A percentile compares a stretch with the other conserved stretches of the same genome.
phyloP scores from a whole-genome alignment of 1,140 invertebrate genomes.

The Antheraea pernyi region DNA sequence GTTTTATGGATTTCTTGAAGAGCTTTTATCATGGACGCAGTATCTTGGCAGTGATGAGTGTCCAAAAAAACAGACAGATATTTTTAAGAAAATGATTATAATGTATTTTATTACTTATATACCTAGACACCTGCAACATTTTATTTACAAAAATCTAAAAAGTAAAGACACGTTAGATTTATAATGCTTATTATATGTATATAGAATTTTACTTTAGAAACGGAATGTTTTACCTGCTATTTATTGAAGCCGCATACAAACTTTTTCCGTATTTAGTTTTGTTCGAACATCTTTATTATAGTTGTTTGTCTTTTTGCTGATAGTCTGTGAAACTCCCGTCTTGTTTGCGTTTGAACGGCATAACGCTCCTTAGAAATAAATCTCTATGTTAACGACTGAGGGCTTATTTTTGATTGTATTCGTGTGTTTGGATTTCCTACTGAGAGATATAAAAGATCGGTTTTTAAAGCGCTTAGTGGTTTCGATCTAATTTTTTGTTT shows the following conservation, averaged over 20 bases:
- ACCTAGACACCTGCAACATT: no score
- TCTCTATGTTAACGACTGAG: not conserved
- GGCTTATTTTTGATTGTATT: not conserved
- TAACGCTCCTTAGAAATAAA: not conserved
- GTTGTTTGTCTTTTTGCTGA: constrained; percentile 12
- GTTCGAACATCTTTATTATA: constrained; percentile 8
- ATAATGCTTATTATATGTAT: no score
- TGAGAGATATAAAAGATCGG: not conserved
- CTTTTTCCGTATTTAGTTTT: not conserved
- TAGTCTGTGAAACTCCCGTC: not conserved
- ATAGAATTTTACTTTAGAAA: no score
- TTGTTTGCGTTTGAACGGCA: not conserved
- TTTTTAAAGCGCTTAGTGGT: not conserved
- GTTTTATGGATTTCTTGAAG: no score
- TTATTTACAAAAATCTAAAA: no score
- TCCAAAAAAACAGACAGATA: no score
- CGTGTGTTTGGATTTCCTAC: not conserved
- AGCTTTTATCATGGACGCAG: no score
- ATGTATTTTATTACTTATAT: no score
- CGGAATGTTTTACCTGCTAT: not conserved
- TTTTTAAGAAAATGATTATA: no score
- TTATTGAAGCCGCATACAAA: not conserved
- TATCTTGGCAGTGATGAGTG: no score
- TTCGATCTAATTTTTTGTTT: not conserved
- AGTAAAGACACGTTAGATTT: no score